Percentiles rank a stretch among this genome's conserved stretches.
These are phyloP conservation scores for Catharus bicknelli DNA, from an alignment of 2,113 vertebrate genomes.

Conservation along the genomic window DNA sequence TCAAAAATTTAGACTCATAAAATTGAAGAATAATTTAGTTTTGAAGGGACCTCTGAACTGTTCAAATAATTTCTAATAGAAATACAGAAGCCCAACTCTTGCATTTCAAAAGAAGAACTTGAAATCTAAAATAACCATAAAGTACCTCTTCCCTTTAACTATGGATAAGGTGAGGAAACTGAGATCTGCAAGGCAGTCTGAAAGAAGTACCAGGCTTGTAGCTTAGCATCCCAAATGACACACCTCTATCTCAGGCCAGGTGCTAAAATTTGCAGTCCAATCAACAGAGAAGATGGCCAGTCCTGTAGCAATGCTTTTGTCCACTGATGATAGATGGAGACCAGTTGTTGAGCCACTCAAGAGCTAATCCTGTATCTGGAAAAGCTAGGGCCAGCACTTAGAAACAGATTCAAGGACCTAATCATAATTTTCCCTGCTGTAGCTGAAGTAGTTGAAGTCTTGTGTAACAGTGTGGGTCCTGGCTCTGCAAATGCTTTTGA, in stretches of 20 bases:
- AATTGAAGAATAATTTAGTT: constrained; percentile 38
- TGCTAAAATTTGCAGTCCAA: neutral
- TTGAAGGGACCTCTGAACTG: constrained; percentile 34
- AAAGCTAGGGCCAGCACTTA: neutral
- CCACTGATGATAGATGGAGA: neutral
- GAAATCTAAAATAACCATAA: constrained; percentile 10
- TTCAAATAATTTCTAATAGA: constrained; percentile 37
- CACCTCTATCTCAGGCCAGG: neutral
- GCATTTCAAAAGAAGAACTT: constrained; percentile 18
- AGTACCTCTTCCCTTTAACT: neutral
- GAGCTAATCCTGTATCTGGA: neutral
- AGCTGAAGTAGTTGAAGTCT: constrained; percentile 8
- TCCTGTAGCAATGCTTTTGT: neutral
- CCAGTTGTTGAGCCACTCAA: neutral
- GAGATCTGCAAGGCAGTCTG: neutral
- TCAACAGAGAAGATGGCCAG: neutral
- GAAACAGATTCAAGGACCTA: neutral
- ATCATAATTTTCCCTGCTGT: constrained; percentile 12
- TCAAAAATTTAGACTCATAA: constrained; percentile 50
- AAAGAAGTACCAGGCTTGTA: neutral
- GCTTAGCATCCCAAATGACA: neutral
- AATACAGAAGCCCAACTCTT: neutral
- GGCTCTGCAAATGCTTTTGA: constrained; percentile 9
- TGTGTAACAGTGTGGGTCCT: neutral
- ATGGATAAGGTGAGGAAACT: neutral